A percentile compares a stretch with the other conserved stretches of the same genome.
phyloP scores from a whole-genome alignment of 1,140 invertebrate species.

The Trachelipus rathkii region DNA sequence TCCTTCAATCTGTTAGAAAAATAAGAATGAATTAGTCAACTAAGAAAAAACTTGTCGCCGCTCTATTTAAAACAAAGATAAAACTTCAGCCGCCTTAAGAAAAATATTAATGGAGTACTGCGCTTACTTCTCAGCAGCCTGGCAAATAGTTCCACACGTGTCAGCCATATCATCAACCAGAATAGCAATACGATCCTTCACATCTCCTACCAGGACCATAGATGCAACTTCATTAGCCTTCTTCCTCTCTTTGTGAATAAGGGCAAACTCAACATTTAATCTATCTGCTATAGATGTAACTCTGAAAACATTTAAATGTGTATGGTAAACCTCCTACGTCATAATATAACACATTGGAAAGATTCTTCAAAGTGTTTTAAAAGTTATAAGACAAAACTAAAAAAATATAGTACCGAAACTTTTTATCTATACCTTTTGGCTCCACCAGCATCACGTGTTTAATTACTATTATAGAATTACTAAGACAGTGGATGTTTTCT shows the following conservation, averaged over 20 bases:
- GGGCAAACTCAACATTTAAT: conserved; percentile 81
- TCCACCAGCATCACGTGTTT: conserved; percentile 96
- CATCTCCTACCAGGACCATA: conserved; percentile 96
- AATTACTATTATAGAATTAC: conserved; percentile 91
- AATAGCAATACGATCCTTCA: conserved; percentile 91
- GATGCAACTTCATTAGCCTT: conserved; percentile 96
- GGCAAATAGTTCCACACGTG: conserved; percentile 96
- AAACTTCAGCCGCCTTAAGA: neutral
- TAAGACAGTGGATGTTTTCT: conserved; percentile 94
- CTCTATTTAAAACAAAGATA: neutral
- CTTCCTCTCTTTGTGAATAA: conserved; percentile 98
- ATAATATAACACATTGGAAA: too few species aligned
- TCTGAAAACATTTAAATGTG: too few species aligned
- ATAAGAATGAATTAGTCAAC: conserved; percentile 18
- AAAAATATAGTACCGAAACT: too few species aligned
- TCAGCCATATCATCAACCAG: conserved; percentile 99
- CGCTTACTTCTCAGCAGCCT: conserved; percentile 82
- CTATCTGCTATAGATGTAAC: conserved; percentile 44
- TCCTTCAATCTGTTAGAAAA: conserved; percentile 66
- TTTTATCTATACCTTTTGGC: too few species aligned
- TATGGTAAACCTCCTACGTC: too few species aligned
- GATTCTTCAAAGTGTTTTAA: too few species aligned
- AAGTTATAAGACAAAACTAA: too few species aligned
- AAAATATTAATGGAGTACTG: conserved; percentile 27
- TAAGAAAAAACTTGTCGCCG: too few species aligned